phyloP scores from a whole-genome alignment of 2,888 invertebrate species.

The Marronus borbonicus region DNA sequence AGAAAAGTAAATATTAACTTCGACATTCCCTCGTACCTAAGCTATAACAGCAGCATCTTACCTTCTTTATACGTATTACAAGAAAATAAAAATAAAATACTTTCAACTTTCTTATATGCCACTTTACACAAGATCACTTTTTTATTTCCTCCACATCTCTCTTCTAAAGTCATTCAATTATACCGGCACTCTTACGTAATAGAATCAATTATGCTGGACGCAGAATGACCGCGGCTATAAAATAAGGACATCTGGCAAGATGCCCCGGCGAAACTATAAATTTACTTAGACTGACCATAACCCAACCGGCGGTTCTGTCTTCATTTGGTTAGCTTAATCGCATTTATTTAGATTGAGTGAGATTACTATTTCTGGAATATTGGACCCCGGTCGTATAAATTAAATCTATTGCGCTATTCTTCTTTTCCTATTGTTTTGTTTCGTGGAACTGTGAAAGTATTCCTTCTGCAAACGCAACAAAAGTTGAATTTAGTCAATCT shows the following conservation, averaged over 20 bases:
- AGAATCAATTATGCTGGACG: slow-evolving; percentile 44
- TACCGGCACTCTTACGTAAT: slow-evolving; percentile 26
- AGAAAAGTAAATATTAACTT: too few relatives aligned
- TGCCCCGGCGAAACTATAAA: slow-evolving; percentile 48
- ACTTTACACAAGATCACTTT: neutral
- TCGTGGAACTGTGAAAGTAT: too few relatives aligned
- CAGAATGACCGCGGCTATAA: slow-evolving; percentile 34
- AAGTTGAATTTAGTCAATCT: too few relatives aligned
- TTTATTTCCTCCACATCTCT: neutral
- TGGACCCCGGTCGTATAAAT: slow-evolving; percentile 48
- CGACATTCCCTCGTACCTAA: too few relatives aligned
- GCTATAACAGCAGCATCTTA: too few relatives aligned
- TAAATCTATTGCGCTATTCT: slow-evolving; percentile 41
- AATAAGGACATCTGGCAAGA: slow-evolving; percentile 53
- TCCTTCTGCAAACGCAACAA: too few relatives aligned
- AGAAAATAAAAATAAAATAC: too few relatives aligned
- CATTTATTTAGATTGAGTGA: slow-evolving; percentile 56
- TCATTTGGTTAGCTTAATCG: slow-evolving; percentile 58
- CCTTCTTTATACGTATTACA: too few relatives aligned
- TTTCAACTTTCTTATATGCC: neutral
- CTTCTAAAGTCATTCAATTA: slow-evolving; percentile 41
- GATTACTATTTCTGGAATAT: slow-evolving; percentile 48
- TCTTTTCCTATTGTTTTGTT: slow-evolving; percentile 5
- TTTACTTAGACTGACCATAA: slow-evolving; percentile 54
- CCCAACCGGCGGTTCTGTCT: slow-evolving; percentile 57